Base-by-base conservation (phyloP, 2,888 invertebrate species). In the Gerris lacustris region DNA sequence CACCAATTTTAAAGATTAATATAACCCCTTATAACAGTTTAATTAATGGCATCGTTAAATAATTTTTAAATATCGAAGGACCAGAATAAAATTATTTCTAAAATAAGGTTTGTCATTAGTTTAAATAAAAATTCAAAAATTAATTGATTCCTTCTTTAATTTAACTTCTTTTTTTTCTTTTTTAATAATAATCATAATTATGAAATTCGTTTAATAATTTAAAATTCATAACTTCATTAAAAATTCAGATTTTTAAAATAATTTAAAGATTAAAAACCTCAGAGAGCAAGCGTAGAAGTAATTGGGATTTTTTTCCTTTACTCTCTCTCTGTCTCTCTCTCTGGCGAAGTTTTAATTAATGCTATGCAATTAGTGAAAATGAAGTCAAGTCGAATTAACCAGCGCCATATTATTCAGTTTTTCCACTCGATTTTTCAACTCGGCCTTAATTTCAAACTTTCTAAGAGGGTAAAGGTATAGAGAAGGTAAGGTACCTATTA, bases 191-290 rank as follows among this genome's bases (percentile, higher is more conserved):
- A 55, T 55, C 15, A 55, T 11, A 55, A 55, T 55, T 31, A 31
- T 31, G 31, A 31, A 31, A 31, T 31, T 31, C 31, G 31, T 31
- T 31, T 31, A 31, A 31, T 31, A 31, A 31, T 31, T 31, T 55
- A 55, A 55, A 55, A 55, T 55, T 55, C 55, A 55, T 55, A 55
- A 55, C 55, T 55, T 55, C 55, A 55, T 55, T 55, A 55, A 55
- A 55, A 9, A 55, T 55, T 55, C 11, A 15, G 55, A 15, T 11
- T 55, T 55, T 55, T 11, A 55, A 55, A 55, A 55, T 55, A 55
- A 55, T 55, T 55, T 55, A 55, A 55, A 55, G 55, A 55, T 9
- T 55, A 55, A 55, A 55, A 55, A 55, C 15, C 55, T 55, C 55
- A 15, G 55, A 55, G 55, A 15, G 55, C 15, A 55, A 15, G 55